Base-by-base conservation (phyloP, 2,113 vertebrate genomes). In the Riparia riparia region DNA sequence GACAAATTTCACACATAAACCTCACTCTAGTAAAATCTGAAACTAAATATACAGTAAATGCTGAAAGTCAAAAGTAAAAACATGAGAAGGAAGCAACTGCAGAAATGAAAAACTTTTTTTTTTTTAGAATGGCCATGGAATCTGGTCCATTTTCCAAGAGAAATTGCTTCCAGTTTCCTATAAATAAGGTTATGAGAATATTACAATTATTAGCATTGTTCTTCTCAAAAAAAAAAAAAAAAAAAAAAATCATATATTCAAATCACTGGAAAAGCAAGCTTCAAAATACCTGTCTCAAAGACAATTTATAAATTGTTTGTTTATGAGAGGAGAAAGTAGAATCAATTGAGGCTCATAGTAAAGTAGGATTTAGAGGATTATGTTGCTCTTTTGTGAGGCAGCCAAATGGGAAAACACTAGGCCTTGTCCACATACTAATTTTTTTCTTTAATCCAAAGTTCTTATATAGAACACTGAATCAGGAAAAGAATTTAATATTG, bases 361-460 rank as follows among this genome's bases (percentile, higher is more conserved):
- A 93, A 93, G 60, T 14, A 86, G 77, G 72, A 92, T 93, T 96
- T 86, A 92, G n/a, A 95, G 56, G 72, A 91, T 94, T 81, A 73
- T n/a, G 26, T 16, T 86, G 45, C 8, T 70, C 47, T 92, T 73
- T 66, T 80, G 39, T 66, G 64, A 92, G 45, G 31, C 14, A 76
- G 57, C 7, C 79, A 95, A 95, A 82, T 10, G 14, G 25, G 25
- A 92, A 88, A 92, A 83, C n/a, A 49, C 14, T 20, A 92, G 37
- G 12, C 54, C 78, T 81, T 49, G 17, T 41, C 31, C 32, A 69
- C 16, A 14, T 21, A 39, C 8, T 57, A 19, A 20, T 63, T n/a
- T 69, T 53, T 76, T 64, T 64, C 69, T 58, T 74, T 37, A 83
- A 72, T 72, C 11, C 13, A 2, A 73, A 73, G 5, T 61, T 87